Evolutionary conservation across 1,140 invertebrate species (phyloP).

Genomic region (Heliconius melpomene): DNA sequence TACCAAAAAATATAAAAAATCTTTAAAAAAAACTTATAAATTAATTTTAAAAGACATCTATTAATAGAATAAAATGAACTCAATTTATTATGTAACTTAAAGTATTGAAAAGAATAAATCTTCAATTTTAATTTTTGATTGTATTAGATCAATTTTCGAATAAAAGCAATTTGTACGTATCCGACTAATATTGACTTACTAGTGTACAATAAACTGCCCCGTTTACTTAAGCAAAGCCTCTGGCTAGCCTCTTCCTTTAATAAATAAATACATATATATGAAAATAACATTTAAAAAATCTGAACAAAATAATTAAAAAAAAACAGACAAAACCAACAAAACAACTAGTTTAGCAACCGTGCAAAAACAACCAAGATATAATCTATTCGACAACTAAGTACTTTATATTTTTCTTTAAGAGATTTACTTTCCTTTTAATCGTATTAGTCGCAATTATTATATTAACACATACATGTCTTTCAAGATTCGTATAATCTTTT

Average conservation of each 20-base stretch:
- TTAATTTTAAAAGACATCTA: neutral
- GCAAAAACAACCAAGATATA: slow-evolving; percentile 29
- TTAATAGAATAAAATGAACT: neutral
- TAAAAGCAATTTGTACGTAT: too few species aligned
- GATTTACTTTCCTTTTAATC: slow-evolving; percentile 57
- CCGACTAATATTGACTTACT: too few species aligned
- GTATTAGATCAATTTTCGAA: too few species aligned
- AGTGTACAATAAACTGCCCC: too few species aligned
- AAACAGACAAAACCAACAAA: neutral
- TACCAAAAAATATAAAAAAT: neutral
- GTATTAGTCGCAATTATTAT: slow-evolving; percentile 57
- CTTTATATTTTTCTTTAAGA: slow-evolving; percentile 40
- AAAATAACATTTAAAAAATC: too few species aligned
- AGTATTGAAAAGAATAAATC: too few species aligned
- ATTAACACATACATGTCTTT: slow-evolving; percentile 37
- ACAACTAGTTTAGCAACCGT: neutral
- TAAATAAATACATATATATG: too few species aligned
- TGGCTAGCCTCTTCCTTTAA: too few species aligned
- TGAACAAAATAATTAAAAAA: neutral
- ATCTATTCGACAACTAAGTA: slow-evolving; percentile 36
- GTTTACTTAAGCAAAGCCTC: too few species aligned
- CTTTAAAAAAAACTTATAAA: too few species aligned
- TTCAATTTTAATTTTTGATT: too few species aligned
- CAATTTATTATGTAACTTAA: too few species aligned
- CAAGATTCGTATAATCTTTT: slow-evolving; percentile 25